Conservation (phyloP, 2,113 vertebrate species). For the Myocastor coypus region DNA sequence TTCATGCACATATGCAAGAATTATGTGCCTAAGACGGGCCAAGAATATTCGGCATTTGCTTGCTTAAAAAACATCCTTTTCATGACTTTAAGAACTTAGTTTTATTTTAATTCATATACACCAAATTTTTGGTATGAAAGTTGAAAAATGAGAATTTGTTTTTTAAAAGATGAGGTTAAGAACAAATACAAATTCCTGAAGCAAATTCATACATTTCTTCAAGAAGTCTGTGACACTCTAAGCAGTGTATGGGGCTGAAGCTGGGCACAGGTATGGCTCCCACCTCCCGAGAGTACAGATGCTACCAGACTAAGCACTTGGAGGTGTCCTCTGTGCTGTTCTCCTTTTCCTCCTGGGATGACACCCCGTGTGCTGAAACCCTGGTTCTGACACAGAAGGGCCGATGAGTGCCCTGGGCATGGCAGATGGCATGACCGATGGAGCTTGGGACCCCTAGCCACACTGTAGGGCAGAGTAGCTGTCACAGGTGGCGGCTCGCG, state of each 20-base stretch:
- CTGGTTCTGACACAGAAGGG: not conserved
- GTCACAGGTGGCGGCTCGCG: not conserved
- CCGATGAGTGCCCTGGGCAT: not conserved
- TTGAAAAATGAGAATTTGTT: not conserved
- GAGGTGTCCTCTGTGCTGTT: not conserved
- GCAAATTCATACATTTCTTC: not conserved
- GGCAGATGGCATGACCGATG: not conserved
- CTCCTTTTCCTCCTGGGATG: not conserved
- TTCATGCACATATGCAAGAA: not conserved
- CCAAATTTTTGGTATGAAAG: not conserved
- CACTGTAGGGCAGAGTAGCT: not conserved
- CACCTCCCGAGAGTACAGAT: not conserved
- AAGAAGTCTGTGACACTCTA: not conserved
- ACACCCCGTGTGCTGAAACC: not conserved
- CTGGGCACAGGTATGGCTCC: not conserved
- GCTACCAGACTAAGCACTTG: not conserved
- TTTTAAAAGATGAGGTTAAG: not conserved
- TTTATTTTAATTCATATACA: slow-evolving; percentile 31
- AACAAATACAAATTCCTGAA: slow-evolving; percentile 10
- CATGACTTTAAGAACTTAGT: not conserved
- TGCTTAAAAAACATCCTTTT: not conserved
- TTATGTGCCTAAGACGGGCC: slow-evolving; percentile 6
- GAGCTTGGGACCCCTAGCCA: not conserved
- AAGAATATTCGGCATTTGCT: not conserved
- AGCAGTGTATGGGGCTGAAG: not conserved